Evolutionary conservation across 2,113 vertebrate species (phyloP).

Genomic region (Gymnocephalus cernua): DNA sequence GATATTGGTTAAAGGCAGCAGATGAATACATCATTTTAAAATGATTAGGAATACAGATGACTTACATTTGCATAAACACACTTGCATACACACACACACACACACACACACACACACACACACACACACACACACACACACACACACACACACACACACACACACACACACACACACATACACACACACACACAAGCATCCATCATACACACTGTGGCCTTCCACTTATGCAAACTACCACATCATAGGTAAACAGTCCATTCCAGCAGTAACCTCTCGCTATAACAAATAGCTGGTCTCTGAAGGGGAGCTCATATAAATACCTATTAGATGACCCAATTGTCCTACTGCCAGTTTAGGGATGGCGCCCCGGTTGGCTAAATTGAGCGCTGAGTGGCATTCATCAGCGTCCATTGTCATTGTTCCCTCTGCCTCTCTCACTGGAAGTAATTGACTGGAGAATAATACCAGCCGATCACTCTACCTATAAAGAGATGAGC

Average conservation of each 20-base stretch:
- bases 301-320: conserved; percentile 76
- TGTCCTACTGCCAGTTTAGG: conserved; percentile 80
- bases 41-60: conserved; percentile 28
- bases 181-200: not conserved
- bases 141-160: conserved; percentile 34
- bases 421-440: conserved; percentile 69
- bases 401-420: conserved; percentile 82
- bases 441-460: conserved; percentile 82
- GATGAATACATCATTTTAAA: conserved; percentile 31
- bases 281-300: conserved; percentile 77
- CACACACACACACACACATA: conserved; percentile 42
- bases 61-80: conserved; percentile 26
- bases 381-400: conserved; percentile 80
- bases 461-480: conserved; percentile 78
- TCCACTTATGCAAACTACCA: conserved; percentile 54
- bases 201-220: conserved; percentile 24
- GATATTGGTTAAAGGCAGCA: conserved; percentile 22
- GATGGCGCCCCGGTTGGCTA: conserved; percentile 61
- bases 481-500: conserved; percentile 76
- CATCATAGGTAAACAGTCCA: conserved; percentile 60
- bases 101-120: not conserved
- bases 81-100: conserved; percentile 14
- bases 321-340: conserved; percentile 81
- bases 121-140: conserved; percentile 28
- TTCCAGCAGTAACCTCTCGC: conserved; percentile 68